phyloP scores from a whole-genome alignment of 2,797 vertebrate genomes.

The Xiphorhynchus erythropygius region DNA sequence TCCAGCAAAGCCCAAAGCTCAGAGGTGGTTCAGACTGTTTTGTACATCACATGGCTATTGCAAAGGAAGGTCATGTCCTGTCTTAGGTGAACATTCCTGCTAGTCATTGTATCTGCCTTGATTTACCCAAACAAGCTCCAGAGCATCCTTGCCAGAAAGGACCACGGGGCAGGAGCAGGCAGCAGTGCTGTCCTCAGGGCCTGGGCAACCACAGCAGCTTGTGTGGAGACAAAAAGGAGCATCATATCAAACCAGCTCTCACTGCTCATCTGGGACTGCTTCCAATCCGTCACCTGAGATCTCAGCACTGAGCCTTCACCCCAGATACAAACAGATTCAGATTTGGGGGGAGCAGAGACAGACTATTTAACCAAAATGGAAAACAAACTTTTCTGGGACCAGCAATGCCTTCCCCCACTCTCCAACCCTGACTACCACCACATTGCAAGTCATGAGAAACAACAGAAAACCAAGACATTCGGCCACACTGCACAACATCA shows the following conservation, averaged over 20 bases:
- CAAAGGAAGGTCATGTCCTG: not conserved
- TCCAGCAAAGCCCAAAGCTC: not conserved
- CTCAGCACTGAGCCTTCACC: not conserved
- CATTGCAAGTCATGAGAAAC: not conserved
- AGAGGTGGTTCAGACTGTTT: not conserved
- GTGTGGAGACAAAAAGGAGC: not conserved
- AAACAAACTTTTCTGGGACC: not conserved
- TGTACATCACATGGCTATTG: not conserved
- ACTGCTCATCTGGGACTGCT: not conserved
- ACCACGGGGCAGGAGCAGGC: not conserved
- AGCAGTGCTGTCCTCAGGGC: not conserved
- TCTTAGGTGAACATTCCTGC: rapidly evolving
- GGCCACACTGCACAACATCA: not conserved
- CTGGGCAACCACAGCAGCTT: not conserved
- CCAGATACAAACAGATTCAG: not conserved
- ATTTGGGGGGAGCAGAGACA: rapidly evolving
- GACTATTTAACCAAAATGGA: not conserved
- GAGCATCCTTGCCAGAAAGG: not conserved
- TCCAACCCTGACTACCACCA: rapidly evolving
- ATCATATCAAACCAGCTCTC: not conserved
- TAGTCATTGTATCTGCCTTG: not conserved
- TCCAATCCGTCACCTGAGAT: not conserved
- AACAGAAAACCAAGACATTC: not conserved
- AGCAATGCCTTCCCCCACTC: not conserved
- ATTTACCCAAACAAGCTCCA: not conserved